phyloP scores from a whole-genome alignment of 2,113 vertebrate genomes.

The Columba livia region DNA sequence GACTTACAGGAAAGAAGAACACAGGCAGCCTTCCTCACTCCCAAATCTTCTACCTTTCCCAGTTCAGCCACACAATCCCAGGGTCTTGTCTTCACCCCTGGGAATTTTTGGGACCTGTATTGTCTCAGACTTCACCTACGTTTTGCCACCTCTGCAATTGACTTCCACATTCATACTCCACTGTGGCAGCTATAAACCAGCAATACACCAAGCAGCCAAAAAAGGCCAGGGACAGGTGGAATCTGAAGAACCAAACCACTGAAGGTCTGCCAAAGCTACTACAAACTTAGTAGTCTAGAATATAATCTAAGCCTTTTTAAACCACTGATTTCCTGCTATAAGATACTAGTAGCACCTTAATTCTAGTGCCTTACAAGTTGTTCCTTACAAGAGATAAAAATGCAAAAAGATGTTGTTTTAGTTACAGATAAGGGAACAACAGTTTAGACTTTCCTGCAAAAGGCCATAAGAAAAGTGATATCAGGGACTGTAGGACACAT shows the following conservation, averaged over 20 bases:
- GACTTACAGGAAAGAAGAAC: neutral
- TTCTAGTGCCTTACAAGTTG: neutral
- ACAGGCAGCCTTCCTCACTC: neutral
- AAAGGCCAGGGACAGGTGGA: neutral
- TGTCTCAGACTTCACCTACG: neutral
- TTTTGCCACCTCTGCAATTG: neutral
- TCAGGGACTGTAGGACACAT: neutral
- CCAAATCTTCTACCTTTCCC: neutral
- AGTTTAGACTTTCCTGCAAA: neutral
- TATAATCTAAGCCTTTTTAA: neutral
- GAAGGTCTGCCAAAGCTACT: neutral
- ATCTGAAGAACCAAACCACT: neutral
- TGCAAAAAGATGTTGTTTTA: neutral
- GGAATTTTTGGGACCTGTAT: neutral
- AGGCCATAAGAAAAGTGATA: neutral
- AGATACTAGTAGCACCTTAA: neutral
- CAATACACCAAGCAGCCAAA: neutral
- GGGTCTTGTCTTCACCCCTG: neutral
- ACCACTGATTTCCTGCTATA: neutral
- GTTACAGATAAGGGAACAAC: neutral
- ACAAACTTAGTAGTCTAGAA: neutral
- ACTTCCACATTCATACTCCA: neutral
- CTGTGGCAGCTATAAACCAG: neutral
- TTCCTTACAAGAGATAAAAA: neutral
- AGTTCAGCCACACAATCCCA: neutral